Conservation (phyloP, 2,113 vertebrate genomes). For the Pituophis catenifer region DNA sequence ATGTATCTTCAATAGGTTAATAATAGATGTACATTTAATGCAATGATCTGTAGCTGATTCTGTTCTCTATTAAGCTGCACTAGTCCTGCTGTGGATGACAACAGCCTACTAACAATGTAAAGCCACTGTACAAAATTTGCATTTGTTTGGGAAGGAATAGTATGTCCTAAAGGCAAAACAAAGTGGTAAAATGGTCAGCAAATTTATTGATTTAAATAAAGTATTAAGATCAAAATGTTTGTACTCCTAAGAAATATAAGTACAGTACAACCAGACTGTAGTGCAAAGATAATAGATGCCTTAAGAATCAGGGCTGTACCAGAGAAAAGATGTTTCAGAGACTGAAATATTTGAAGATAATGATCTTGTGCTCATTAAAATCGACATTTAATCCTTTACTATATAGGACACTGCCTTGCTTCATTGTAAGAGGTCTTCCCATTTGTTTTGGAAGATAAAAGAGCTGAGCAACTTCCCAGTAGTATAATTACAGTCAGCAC, state of each 20-base stretch:
- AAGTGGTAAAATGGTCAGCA: constrained; percentile 25
- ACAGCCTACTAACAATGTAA: neutral
- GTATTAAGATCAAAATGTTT: neutral
- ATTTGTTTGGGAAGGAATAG: constrained; percentile 4
- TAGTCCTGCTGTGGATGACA: constrained; percentile 15
- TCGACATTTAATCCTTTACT: neutral
- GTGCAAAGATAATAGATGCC: neutral
- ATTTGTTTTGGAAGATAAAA: neutral
- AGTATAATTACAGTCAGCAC: neutral
- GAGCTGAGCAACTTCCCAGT: neutral
- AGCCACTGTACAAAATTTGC: neutral
- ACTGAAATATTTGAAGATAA: neutral
- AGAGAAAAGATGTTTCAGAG: neutral
- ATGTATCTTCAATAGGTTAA: neutral
- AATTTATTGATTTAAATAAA: neutral
- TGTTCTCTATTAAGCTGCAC: neutral
- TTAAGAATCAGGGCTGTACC: neutral
- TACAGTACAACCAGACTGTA: neutral
- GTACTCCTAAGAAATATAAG: neutral
- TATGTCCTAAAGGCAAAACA: constrained; percentile 2
- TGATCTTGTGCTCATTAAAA: neutral
- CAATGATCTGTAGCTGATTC: constrained; percentile 13
- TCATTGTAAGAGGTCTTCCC: neutral
- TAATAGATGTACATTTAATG: neutral
- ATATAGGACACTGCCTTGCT: neutral